Evolutionary conservation across 1,140 invertebrate genomes (phyloP).

Genomic region (Rhysida immarginata): DNA sequence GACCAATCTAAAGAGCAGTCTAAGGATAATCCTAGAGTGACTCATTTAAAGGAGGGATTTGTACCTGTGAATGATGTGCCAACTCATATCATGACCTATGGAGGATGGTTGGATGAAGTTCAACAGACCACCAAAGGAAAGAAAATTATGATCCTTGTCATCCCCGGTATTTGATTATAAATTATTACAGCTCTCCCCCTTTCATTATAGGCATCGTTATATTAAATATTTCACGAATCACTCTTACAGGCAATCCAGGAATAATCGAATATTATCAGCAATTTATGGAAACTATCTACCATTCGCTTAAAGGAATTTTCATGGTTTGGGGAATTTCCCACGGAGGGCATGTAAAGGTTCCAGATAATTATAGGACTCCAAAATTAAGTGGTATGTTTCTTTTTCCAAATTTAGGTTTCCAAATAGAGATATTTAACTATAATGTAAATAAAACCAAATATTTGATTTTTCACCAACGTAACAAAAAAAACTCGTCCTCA

Average conservation of each 20-base stretch:
- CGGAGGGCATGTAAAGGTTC: conserved; percentile 35
- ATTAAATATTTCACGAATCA: too few relatives aligned
- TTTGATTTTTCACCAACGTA: too few relatives aligned
- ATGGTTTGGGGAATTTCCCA: conserved; percentile 61
- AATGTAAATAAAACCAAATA: too few relatives aligned
- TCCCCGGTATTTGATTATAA: too few relatives aligned
- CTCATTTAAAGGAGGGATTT: too few relatives aligned
- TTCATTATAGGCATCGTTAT: too few relatives aligned
- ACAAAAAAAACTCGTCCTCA: too few relatives aligned
- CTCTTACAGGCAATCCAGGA: conserved; percentile 49
- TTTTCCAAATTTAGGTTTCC: too few relatives aligned
- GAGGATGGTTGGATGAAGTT: conserved; percentile 46
- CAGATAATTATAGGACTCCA: conserved; percentile 14
- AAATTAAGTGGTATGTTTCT: conserved; percentile 19
- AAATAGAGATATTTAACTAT: too few relatives aligned
- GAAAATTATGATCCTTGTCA: conserved; percentile 28
- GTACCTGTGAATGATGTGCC: conserved; percentile 43
- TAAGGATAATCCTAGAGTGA: too few relatives aligned
- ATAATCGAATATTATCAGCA: conserved; percentile 51
- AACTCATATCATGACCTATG: conserved; percentile 48
- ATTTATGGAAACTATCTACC: conserved; percentile 46
- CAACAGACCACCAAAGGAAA: conserved; percentile 21
- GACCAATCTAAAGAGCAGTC: too few relatives aligned
- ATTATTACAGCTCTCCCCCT: too few relatives aligned
- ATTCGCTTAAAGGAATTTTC: conserved; percentile 33